Evolutionary conservation across 2,113 vertebrate genomes (phyloP).

Genomic region (rat (Rattus norvegicus)): GRCr8 NC_086039.1:55757001-55757500

Average conservation of each 20-base stretch:
- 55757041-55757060: slow-evolving; percentile 9
- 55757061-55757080: not conserved
- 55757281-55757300: slow-evolving; percentile 61
- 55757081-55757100: slow-evolving; percentile 34
- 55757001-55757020: not conserved
- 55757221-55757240: not conserved
- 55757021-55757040: not conserved
- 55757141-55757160: slow-evolving; percentile 51
- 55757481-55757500: slow-evolving; percentile 63
- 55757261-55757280: slow-evolving; percentile 61
- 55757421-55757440: slow-evolving; percentile 66
- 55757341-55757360: slow-evolving; percentile 66
- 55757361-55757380: slow-evolving; percentile 26
- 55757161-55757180: slow-evolving; percentile 28
- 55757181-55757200: slow-evolving; percentile 51
- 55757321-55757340: slow-evolving; percentile 33
- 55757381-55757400: slow-evolving; percentile 32
- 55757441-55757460: slow-evolving; percentile 68
- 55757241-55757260: slow-evolving; percentile 56
- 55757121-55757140: slow-evolving; percentile 57
- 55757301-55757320: slow-evolving; percentile 51
- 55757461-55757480: slow-evolving; percentile 60
- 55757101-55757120: not conserved
- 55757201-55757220: slow-evolving; percentile 47
- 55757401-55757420: slow-evolving; percentile 77